Evolutionary conservation across 2,888 invertebrate genomes (phyloP), one percentile per base, ranked within the genome.

Genomic region (Petrophora chlorosata): DNA sequence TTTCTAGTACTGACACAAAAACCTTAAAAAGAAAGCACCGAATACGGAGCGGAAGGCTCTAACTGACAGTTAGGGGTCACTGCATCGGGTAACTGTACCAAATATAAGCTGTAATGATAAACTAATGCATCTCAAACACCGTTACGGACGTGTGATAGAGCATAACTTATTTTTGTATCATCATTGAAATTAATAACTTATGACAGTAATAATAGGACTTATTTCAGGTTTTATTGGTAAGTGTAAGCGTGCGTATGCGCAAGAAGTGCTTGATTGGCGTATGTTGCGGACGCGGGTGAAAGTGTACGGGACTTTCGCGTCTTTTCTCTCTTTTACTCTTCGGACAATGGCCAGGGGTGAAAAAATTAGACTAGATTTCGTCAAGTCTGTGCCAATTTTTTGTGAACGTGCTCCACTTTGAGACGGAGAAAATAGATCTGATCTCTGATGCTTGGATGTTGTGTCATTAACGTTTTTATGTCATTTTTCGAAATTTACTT

Each of bases 291-390:
- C 50, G 56, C 64, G 50, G 69, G 74, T 72, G 77, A 76, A 76
- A 76, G 77, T 75, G 61, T 68, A 74, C 76, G 76, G 73, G 68
- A 71, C 74, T 73, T 72, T 70, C 61, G 59, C 51, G 44, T 14
- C 22, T 22, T 40, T 41, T 50, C 47, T 61, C 41, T 58, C 53
- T 45, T 44, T 54, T 61, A 47, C 50, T 59, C 53, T 2, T 47
- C 46, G 26, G 44, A 46, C 49, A 39, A 16, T 45, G 48, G 41
- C 50, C 48, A 34, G 58, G 59, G 67, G 63, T 64, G 61, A 70
- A 56, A 47, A 51, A 44, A 41, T 23, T 38, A 39, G 16, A 53
- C 26, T 50, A 57, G 35, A 50, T 50, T 41, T 48, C 43, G 43
- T 47, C 54, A 51, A 36, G 43, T 47, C 25, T 53, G 63, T 23